Percentiles rank a stretch among this genome's conserved stretches.
Conservation (phyloP, 2,797 vertebrate species). For the Lophius americanus region DNA sequence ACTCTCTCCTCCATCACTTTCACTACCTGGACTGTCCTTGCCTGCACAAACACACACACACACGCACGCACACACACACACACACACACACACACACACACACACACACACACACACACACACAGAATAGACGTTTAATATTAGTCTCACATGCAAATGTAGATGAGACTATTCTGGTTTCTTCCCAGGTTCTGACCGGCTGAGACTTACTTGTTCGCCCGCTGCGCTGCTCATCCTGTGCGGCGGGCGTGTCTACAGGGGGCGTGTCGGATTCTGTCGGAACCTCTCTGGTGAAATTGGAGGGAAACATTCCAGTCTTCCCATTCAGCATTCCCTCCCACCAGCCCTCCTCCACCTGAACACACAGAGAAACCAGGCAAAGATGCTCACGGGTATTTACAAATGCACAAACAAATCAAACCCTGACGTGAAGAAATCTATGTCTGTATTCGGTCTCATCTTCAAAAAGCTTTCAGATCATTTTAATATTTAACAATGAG, state of each 20-base stretch:
- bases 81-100: too few species aligned
- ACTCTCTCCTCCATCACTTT: constrained; percentile 93
- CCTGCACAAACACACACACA: constrained; percentile 40
- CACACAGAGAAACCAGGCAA: not conserved
- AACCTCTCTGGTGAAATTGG: constrained; percentile 96
- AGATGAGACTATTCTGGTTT: too few species aligned
- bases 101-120: too few species aligned
- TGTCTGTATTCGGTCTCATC: too few species aligned
- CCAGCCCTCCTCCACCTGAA: constrained; percentile 97
- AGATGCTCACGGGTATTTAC: not conserved
- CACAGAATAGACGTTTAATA: too few species aligned
- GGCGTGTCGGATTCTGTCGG: constrained; percentile 83
- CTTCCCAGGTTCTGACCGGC: not conserved
- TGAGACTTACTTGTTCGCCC: constrained; percentile 88
- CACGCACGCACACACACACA: too few species aligned
- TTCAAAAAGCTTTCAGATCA: too few species aligned
- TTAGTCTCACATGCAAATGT: too few species aligned
- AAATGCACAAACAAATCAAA: not conserved
- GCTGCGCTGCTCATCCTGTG: constrained; percentile 87
- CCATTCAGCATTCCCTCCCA: constrained; percentile 95
- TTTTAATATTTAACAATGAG: too few species aligned
- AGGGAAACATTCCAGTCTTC: constrained; percentile 96
- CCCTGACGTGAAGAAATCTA: too few species aligned
- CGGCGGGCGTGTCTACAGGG: constrained; percentile 75
- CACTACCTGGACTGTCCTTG: constrained; percentile 93